These are phyloP conservation scores for Cacatua alba DNA, from an alignment of 2,113 vertebrate species.

Conservation along the genomic window DNA sequence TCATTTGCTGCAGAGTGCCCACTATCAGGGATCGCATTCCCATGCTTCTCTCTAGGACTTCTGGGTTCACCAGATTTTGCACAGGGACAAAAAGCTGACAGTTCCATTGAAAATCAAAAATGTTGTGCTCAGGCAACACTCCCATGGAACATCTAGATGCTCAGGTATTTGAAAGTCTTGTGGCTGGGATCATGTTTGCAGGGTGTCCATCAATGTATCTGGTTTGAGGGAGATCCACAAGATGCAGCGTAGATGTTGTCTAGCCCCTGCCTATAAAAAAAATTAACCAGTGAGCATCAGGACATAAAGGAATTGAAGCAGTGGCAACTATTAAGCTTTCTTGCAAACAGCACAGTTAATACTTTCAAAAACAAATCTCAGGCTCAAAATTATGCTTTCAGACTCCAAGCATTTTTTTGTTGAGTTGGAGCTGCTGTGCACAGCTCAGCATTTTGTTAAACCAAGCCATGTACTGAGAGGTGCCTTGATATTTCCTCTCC, in stretches of 20 bases:
- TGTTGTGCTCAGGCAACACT: neutral
- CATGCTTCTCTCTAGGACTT: neutral
- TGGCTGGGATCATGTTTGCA: neutral
- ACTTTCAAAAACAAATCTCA: neutral
- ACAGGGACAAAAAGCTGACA: neutral
- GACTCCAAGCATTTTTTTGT: neutral
- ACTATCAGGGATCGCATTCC: fast-evolving
- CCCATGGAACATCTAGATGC: neutral
- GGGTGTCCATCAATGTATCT: neutral
- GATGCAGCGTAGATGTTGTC: neutral
- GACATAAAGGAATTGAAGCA: neutral
- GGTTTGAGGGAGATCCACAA: neutral
- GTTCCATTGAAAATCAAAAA: neutral
- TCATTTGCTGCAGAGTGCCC: neutral
- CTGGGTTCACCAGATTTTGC: neutral
- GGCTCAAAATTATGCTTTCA: neutral
- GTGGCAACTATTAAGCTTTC: neutral
- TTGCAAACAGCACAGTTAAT: neutral
- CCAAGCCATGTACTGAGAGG: neutral
- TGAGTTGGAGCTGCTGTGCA: fast-evolving
- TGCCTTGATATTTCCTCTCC: neutral
- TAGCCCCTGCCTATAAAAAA: neutral
- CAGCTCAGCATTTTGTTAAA: slow-evolving; percentile 3
- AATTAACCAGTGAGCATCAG: neutral
- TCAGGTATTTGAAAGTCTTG: neutral